Evolutionary conservation across 2,888 invertebrate species (phyloP).

Genomic region (Parnassius orleans): DNA sequence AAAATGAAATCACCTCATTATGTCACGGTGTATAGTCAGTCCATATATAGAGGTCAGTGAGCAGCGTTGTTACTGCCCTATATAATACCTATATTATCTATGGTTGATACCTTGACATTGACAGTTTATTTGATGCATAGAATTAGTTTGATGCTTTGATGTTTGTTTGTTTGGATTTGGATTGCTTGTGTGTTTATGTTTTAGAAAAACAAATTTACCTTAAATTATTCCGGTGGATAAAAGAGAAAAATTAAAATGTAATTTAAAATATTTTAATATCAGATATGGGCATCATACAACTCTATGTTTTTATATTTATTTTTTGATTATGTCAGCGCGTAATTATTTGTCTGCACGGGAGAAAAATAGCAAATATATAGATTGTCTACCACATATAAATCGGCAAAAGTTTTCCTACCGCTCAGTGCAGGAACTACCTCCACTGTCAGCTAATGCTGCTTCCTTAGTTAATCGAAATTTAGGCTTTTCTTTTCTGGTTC

Average conservation of each 20-base stretch:
- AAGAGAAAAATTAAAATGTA: neutral
- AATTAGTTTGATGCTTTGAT: no score
- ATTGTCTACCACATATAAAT: slow-evolving; percentile 68
- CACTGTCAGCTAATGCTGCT: slow-evolving; percentile 58
- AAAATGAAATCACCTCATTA: no score
- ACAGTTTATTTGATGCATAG: no score
- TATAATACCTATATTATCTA: no score
- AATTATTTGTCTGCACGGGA: slow-evolving; percentile 69
- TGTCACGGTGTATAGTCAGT: no score
- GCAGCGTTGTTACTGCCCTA: no score
- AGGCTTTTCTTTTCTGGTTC: slow-evolving; percentile 56
- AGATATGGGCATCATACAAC: slow-evolving; percentile 18
- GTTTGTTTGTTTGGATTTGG: no score
- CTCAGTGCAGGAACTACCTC: slow-evolving; percentile 54
- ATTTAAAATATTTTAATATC: neutral
- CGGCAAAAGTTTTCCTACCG: slow-evolving; percentile 61
- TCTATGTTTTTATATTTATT: slow-evolving; percentile 28
- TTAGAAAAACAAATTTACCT: neutral
- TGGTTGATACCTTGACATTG: no score
- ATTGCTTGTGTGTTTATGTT: neutral
- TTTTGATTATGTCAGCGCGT: slow-evolving; percentile 70
- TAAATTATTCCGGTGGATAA: slow-evolving; percentile 5
- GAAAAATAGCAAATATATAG: slow-evolving; percentile 62
- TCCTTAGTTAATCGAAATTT: slow-evolving; percentile 62
- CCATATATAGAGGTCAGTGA: no score